Conservation (phyloP, 2,888 invertebrate species). For the Caenorhabditis sp. region DNA sequence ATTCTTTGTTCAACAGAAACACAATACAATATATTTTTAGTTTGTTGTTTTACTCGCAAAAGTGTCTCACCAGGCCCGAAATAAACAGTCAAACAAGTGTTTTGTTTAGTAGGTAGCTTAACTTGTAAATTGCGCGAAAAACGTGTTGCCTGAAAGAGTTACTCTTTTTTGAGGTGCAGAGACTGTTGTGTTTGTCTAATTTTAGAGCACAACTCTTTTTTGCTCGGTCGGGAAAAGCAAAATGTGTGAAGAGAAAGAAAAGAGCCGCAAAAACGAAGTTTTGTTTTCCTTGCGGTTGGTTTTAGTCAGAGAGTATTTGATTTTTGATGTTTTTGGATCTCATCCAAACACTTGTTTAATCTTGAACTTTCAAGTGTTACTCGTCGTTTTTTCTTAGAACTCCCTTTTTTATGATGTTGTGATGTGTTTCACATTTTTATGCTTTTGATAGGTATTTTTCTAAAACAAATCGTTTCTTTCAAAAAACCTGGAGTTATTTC, state of each 20-base stretch:
- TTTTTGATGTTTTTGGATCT: background rate
- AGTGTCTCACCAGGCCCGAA: background rate
- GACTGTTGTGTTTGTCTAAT: background rate
- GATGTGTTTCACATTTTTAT: too few relatives aligned
- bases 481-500: too few relatives aligned
- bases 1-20: background rate
- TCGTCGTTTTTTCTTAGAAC: background rate
- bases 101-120: conserved; percentile 23
- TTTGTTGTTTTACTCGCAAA: background rate
- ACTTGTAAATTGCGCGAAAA: conserved; percentile 1
- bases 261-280: background rate
- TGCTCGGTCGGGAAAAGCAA: background rate
- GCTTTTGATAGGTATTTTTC: too few relatives aligned
- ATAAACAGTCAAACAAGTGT: conserved; percentile 35
- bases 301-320: background rate
- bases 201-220: background rate
- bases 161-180: background rate
- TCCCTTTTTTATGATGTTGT: background rate
- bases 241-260: background rate
- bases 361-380: background rate
- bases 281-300: background rate
- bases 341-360: background rate
- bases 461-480: background rate
- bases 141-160: conserved; percentile 19
- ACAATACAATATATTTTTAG: too few relatives aligned